These are phyloP conservation scores for Hololepta plana DNA, from an alignment of 2,888 invertebrate species.

Conservation along the genomic window DNA sequence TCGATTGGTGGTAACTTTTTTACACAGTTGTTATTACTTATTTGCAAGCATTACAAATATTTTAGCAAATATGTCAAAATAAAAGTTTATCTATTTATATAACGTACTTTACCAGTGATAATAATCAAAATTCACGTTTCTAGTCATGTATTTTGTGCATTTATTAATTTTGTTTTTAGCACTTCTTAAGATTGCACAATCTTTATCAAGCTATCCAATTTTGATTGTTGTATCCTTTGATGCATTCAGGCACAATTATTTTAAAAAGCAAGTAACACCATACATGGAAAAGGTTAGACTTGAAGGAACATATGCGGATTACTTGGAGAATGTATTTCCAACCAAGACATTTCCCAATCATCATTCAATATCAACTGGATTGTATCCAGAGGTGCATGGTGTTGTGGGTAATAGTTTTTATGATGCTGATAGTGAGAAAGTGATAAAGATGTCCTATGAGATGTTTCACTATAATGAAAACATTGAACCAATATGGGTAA, in stretches of 20 bases:
- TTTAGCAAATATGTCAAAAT: no score
- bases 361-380: conserved; percentile 49
- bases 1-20: no score
- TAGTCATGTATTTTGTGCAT: no score
- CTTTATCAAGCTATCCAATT: conserved; percentile 27
- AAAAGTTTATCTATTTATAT: no score
- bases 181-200: conserved; percentile 12
- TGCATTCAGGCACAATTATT: conserved; percentile 51
- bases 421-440: conserved; percentile 27
- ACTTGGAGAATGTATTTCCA: conserved; percentile 41
- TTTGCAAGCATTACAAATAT: no score
- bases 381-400: conserved; percentile 50
- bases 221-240: conserved; percentile 48
- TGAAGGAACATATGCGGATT: conserved; percentile 36
- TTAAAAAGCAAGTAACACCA: conserved; percentile 36
- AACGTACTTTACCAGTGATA: no score
- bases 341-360: conserved; percentile 64
- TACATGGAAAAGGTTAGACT: conserved; percentile 35
- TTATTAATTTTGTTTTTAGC: conserved; percentile 6
- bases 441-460: conserved; percentile 22
- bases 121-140: no score
- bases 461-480: conserved; percentile 36
- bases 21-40: no score
- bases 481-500: conserved; percentile 40
- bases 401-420: conserved; percentile 43